Evolutionary conservation across 1,140 invertebrate genomes (phyloP), one percentile per base, ranked within the genome.

Genomic region (Nasonia longicornis): DNA sequence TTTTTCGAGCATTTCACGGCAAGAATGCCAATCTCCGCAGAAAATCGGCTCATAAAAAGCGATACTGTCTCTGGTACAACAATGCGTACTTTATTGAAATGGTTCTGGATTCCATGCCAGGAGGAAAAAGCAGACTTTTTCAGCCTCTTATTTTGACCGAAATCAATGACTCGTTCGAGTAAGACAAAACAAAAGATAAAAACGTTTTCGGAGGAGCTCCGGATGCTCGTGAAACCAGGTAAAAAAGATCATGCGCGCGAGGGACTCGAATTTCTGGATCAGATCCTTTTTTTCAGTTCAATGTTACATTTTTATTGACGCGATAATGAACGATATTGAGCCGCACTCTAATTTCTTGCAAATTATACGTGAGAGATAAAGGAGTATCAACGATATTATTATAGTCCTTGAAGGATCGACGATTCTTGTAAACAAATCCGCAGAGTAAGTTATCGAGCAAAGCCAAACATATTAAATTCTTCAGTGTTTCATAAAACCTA

Each of bases 211-310:
- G 26, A 64, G 20, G 20, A 38, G 22, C 16, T 70, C 45, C 52
- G 48, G 16, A 52, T 52, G 4, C 16, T 52, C 48, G 16, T 16
- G 16, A 52, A 52, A 16, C 12, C 73, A 63, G 6, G 45, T 58
- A 76, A 80, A 80, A 58, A 16, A 74, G 10, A 10, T 73, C 29
- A 66, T 29, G 22, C 16, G 26, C 31, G 1, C 58, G 20, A 66
- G 42, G 45, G 35, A 22, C 16, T 74, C 72, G 42, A 73, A 31
- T 58, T 76, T 81, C 29, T 80, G 71, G 79, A 80, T 67, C 71
- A 14, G n/a, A 38, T 74, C 70, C 58, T 73, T 48, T 80, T 35
- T 79, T 79, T 72, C 52, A 72, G 69, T 64, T 75, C 79, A 75
- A 80, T 72, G 79, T 31, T 58, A 45, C 16, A 29, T 67, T 73